Percentiles rank a stretch among this genome's conserved stretches.
phyloP scores from a whole-genome alignment of 2,888 invertebrate species.

The Cryptosula pallasiana region DNA sequence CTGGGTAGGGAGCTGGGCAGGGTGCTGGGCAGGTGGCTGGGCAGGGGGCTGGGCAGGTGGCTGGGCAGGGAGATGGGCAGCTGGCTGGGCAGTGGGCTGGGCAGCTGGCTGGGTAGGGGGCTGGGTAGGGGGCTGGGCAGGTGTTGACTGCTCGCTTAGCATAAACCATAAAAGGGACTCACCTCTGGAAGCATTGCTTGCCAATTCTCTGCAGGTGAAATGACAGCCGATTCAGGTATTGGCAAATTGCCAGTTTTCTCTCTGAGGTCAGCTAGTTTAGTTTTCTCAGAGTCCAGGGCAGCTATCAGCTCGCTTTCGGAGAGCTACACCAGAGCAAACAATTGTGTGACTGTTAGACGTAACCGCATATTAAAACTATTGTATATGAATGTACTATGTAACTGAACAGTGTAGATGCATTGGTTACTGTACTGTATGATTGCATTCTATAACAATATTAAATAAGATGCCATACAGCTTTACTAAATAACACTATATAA shows the following conservation, averaged over 20 bases:
- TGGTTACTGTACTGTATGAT: background rate
- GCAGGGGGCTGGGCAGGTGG: too few relatives aligned
- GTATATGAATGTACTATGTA: background rate
- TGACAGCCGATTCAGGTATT: background rate
- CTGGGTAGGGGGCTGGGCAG: background rate
- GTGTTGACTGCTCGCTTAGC: background rate
- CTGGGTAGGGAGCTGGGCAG: too few relatives aligned
- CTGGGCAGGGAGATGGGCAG: too few relatives aligned
- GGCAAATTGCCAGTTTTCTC: background rate
- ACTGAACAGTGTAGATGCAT: background rate
- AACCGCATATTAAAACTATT: too few relatives aligned
- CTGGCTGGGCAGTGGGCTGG: too few relatives aligned
- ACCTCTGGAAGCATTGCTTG: conserved; percentile 17
- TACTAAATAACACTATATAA: background rate
- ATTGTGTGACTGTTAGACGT: too few relatives aligned
- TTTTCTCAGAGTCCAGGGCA: background rate
- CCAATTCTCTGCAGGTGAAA: conserved; percentile 15
- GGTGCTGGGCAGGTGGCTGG: too few relatives aligned
- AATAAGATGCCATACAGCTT: background rate
- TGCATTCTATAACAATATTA: background rate
- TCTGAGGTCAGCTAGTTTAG: background rate
- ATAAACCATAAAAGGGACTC: background rate
- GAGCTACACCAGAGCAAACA: too few relatives aligned
- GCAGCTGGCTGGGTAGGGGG: too few relatives aligned
- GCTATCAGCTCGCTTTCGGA: background rate